Evolutionary conservation across 2,797 vertebrate genomes (phyloP), one percentile per base, ranked within the genome.

Genomic region (Xenopus petersii): DNA sequence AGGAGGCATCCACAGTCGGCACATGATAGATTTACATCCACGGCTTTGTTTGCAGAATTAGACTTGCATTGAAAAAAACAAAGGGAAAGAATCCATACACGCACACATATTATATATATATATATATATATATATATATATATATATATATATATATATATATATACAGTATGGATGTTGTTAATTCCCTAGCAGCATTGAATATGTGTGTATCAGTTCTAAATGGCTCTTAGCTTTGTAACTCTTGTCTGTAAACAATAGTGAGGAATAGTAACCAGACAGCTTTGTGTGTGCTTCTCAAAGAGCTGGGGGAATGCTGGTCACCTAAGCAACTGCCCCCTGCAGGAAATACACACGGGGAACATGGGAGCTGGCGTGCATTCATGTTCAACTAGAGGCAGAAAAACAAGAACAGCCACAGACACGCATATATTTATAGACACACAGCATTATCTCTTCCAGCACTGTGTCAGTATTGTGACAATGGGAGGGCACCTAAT

Each of bases 241-340:
- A 64, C 70, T 67, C 75, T 46, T 66, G 68, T 51, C 68, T 63
- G 70, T 48, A 73, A 67, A 78, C 75, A 78, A 78, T 73, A 64
- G 75, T 64, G 61, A 51, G 58, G 30, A 73, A 73, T 68, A 78
- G 70, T 78, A 78, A 69, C 49, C 75, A 73, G 49, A 51, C 49
- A 15, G 75, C 70, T 61, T 67, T 73, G 70, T 77, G 64, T 73
- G 63, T 58, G 56, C 66, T 67, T 67, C 54, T 74, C 64, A 64
- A 55, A 60, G 72, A 72, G 75, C 75, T 77, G 70, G 71, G 75
- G 70, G 65, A 78, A 73, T 78, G 75, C 65, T 64, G 65, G 70
- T 78, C 70, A 77, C 75, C 75, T 26, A 68, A 64, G 75, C 75
- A 78, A 78, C 75, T 78, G 75, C 70, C 75, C 75, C 75, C 75